These are phyloP conservation scores for Diprion similis DNA, from an alignment of 1,140 invertebrate genomes.

Conservation along the genomic window DNA sequence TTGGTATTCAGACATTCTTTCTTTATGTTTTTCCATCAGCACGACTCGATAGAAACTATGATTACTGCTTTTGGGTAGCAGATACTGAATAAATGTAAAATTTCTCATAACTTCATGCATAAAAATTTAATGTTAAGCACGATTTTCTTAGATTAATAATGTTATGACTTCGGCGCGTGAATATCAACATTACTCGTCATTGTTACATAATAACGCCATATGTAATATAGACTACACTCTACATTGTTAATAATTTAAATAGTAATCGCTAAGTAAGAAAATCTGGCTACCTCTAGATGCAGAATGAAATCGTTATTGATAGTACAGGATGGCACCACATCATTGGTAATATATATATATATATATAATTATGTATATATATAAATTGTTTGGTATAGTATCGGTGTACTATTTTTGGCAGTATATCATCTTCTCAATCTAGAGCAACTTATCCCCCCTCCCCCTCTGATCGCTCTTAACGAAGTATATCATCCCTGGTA, in stretches of 20 bases:
- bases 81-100: background rate
- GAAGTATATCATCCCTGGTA: background rate
- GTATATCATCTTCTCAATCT: background rate
- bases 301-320: background rate
- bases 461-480: background rate
- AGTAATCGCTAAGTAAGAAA: background rate
- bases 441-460: background rate
- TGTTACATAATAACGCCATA: background rate
- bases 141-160: background rate
- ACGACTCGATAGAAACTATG: background rate
- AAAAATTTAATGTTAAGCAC: background rate
- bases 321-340: background rate
- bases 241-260: background rate
- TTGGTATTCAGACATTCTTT: background rate
- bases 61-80: background rate
- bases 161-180: background rate
- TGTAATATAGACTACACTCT: background rate
- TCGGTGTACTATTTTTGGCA: constrained; percentile 1
- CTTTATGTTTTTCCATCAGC: background rate
- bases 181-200: constrained; percentile 4
- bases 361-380: background rate
- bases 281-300: background rate
- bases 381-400: background rate
- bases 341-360: background rate
- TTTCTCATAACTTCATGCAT: background rate